Base-by-base conservation (phyloP, 2,888 invertebrate genomes). In the Odontomyia ornata region DNA sequence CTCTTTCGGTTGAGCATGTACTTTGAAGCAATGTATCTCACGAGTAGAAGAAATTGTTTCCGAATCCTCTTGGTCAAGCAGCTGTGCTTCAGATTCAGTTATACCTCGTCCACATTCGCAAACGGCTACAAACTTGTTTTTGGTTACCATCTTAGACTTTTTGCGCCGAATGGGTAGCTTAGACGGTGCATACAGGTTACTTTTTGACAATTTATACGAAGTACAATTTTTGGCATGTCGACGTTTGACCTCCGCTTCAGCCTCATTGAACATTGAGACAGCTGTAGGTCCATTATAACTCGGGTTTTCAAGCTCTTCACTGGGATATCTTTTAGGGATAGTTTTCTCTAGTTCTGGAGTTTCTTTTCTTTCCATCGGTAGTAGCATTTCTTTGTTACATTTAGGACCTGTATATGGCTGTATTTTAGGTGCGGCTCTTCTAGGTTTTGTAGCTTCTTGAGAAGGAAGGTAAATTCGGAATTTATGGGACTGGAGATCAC, bases 221-320 rank as follows among this genome's bases (percentile, higher is more conserved):
- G n/a, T n/a, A n/a, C n/a, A n/a, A n/a, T n/a, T n/a, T n/a, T n/a
- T n/a, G n/a, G n/a, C n/a, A n/a, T n/a, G n/a, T n/a, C n/a, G n/a
- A n/a, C n/a, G n/a, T n/a, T n/a, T n/a, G n/a, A n/a, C n/a, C n/a
- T n/a, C n/a, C n/a, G n/a, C 36, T 43, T 43, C 46, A 23, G 52
- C 71, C 18, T 23, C 15, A 11, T 52, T 47, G 27, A 71, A n/a
- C 4, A 47, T 47, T 23, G 71, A 71, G 1, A 52, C 47, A 1
- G 47, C 71, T 13, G 71, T 71, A 13, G 71, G 52, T 1, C 71
- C 71, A 71, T 52, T 36, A n/a, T 71, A 71, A 47, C 71, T 71
- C 1, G n/a, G 11, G 1, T 47, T 47, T 9, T 13, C 11, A 21
- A 71, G 47, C 3, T 47, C 36, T 43, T 67, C 43, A 21, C 1